phyloP scores from a whole-genome alignment of 2,888 invertebrate species.

The Tetranychus truncatus region DNA sequence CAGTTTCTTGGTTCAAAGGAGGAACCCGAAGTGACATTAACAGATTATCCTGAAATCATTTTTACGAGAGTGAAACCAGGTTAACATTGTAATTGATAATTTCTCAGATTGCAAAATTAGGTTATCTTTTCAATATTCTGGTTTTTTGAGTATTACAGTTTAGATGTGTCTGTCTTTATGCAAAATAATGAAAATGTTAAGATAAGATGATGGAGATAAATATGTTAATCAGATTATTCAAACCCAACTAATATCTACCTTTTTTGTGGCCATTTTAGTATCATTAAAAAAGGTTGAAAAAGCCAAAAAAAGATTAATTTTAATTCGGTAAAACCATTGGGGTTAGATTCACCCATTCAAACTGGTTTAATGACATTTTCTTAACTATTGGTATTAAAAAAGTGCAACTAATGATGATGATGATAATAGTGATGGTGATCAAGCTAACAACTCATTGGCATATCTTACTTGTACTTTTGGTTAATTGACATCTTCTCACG shows the following conservation, averaged over 20 bases:
- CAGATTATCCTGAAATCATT: background rate
- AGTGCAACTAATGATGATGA: background rate
- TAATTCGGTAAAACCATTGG: background rate
- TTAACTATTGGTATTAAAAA: background rate
- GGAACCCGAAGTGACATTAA: background rate
- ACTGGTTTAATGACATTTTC: background rate
- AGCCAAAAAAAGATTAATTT: background rate
- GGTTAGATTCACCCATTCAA: background rate
- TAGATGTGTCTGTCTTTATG: too few species aligned
- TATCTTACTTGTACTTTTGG: background rate
- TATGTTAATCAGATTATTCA: background rate
- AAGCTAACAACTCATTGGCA: background rate
- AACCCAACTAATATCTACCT: too few species aligned
- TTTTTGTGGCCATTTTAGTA: background rate
- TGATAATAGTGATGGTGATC: background rate
- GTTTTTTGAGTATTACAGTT: background rate
- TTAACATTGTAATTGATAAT: background rate
- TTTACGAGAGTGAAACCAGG: background rate
- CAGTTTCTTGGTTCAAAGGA: background rate
- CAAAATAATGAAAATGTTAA: background rate
- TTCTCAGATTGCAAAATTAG: background rate
- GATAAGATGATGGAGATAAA: background rate
- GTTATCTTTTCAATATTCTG: background rate
- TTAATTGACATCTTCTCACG: background rate
- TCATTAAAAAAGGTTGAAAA: background rate